Base-by-base conservation (phyloP, 2,797 vertebrate genomes). In the Bryconaethiops microstoma region DNA sequence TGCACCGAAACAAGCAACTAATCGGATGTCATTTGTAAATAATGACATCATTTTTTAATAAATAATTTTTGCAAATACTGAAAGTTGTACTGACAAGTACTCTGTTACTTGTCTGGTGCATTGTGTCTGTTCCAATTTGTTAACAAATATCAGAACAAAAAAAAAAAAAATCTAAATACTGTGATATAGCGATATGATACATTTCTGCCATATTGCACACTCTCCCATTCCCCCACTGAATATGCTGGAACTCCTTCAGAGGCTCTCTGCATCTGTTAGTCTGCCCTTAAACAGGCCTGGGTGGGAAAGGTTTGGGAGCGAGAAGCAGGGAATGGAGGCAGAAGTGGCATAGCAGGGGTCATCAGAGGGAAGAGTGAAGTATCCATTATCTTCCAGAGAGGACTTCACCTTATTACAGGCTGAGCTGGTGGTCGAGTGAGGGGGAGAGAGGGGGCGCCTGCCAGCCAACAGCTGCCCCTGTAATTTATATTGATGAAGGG, bases 401-500 rank as follows among this genome's bases (percentile, higher is more conserved):
- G 68, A 55, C 79, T 80, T 76, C 74, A 71, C 42, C 77, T 84
- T 77, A 84, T 87, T 88, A 88, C 69, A 64, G 81, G 57, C 62
- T n/a, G 29, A 77, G 57, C 59, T 60, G 71, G 78, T 40, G 83
- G 54, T 39, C 35, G 76, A 71, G 79, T 71, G 62, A 63, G 64
- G 65, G 63, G 21, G 74, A 80, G 87, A 77, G 81, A 79, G 80
- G 84, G 81, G 73, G 86, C 81, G 87, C 55, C 85, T 92, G 92
- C 91, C 91, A 93, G 91, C 86, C 90, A 93, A 93, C 91, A 94
- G 91, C 91, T 94, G 92, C 92, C 93, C 87, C 90, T 92, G 89
- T 94, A 93, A 93, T 94, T 93, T 93, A 93, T 94, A 94, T 93
- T 93, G 92, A 94, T 93, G 93, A 93, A 86, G 88, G 87, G 90